Percentiles rank a stretch among this genome's conserved stretches.
These are phyloP conservation scores for Caenorhabditis japonica DNA, from an alignment of 2,888 invertebrate species.

Conservation along the genomic window DNA sequence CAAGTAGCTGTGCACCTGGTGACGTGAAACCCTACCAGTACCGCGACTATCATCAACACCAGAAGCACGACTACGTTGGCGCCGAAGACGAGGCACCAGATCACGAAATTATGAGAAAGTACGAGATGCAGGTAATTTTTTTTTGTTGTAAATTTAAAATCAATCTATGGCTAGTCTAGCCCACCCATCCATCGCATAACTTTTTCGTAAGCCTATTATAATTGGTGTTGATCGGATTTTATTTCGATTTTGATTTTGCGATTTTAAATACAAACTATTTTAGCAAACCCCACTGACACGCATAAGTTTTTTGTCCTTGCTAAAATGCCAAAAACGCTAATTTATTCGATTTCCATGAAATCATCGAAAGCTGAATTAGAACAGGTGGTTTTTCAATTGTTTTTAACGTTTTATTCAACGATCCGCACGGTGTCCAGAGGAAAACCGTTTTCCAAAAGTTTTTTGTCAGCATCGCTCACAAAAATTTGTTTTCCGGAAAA, in stretches of 20 bases:
- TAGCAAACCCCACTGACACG: not conserved
- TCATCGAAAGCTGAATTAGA: constrained; percentile 10
- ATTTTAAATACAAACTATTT: not conserved
- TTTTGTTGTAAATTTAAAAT: not conserved
- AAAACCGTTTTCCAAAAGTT: too few relatives aligned
- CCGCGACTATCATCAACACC: constrained; percentile 53
- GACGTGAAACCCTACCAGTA: constrained; percentile 47
- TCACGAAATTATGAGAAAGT: constrained; percentile 42
- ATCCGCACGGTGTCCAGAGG: too few relatives aligned
- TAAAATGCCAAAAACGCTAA: constrained; percentile 36
- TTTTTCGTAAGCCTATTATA: constrained; percentile 39
- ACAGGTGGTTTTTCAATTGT: too few relatives aligned
- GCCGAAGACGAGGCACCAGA: constrained; percentile 16
- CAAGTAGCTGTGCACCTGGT: constrained; percentile 19
- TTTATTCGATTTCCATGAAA: constrained; percentile 47
- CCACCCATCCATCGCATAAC: too few relatives aligned
- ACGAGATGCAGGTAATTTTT: constrained; percentile 48
- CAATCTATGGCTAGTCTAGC: too few relatives aligned
- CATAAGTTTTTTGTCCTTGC: not conserved
- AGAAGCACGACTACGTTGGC: constrained; percentile 46
- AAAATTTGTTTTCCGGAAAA: too few relatives aligned
- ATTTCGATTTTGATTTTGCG: not conserved
- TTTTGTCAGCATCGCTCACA: too few relatives aligned
- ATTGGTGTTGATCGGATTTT: constrained; percentile 33
- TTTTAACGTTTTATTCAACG: too few relatives aligned